Conservation (phyloP, 2,888 invertebrate genomes). For the Erpobdella octoculata region DNA sequence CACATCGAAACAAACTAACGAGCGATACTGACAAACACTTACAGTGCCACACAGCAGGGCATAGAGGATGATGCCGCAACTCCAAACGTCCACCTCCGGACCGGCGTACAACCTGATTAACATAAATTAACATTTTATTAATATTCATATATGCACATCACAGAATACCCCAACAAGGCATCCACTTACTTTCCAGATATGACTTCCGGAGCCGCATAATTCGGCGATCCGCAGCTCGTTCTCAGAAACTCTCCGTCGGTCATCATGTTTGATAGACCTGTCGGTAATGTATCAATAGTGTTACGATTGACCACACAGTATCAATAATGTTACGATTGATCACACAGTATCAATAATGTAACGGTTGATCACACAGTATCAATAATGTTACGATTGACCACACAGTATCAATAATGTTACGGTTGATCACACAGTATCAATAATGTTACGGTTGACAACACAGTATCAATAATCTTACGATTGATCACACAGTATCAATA, state of each 20-base stretch:
- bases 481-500: too few species aligned
- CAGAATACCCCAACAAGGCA: too few species aligned
- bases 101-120: conserved; percentile 77
- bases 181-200: conserved; percentile 82
- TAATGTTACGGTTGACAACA: too few species aligned
- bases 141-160: neutral
- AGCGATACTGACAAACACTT: conserved; percentile 33
- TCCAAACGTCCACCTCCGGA: conserved; percentile 99
- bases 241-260: conserved; percentile 96
- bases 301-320: too few species aligned
- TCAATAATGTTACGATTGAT: too few species aligned
- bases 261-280: conserved; percentile 97
- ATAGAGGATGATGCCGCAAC: conserved; percentile 95
- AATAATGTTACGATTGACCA: too few species aligned
- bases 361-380: too few species aligned
- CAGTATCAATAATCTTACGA: too few species aligned
- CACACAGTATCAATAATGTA: too few species aligned
- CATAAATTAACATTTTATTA: neutral
- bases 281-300: neutral
- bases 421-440: too few species aligned
- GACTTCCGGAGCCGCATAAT: conserved; percentile 97
- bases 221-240: conserved; percentile 97
- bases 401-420: too few species aligned
- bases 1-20: neutral
- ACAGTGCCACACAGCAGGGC: conserved; percentile 87